Conservation (phyloP, 30 jellyfish, hydroid and myxozoan genomes). For the Turritopsis rubra region DNA sequence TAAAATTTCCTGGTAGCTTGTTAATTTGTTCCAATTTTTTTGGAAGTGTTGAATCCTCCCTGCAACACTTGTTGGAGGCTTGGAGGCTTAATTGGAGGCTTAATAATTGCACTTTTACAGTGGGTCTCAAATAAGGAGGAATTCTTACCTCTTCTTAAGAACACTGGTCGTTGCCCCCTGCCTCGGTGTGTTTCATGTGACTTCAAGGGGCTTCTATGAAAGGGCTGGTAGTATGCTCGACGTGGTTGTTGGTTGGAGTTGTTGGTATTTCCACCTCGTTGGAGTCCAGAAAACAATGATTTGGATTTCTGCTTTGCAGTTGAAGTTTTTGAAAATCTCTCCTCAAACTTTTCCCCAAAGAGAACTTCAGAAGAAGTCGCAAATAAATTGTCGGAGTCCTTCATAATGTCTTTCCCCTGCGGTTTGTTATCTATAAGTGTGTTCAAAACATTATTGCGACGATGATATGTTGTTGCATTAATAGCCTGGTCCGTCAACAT, state of each 20-base stretch:
- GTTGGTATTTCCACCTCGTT: not conserved
- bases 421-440: not conserved
- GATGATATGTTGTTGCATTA: not conserved
- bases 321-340: not conserved
- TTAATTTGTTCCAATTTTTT: not conserved
- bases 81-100: not conserved
- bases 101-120: not conserved
- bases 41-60: not conserved
- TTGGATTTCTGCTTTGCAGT: not conserved
- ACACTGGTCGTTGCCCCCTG: not conserved
- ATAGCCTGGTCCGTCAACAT: not conserved
- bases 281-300: not conserved
- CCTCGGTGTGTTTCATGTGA: not conserved
- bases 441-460: not conserved
- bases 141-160: not conserved
- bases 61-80: not conserved
- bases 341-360: not conserved
- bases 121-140: not conserved
- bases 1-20: not conserved
- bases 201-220: constrained; percentile 11
- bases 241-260: not conserved
- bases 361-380: not conserved
- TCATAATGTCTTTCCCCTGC: not conserved
- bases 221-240: not conserved
- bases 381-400: not conserved